A percentile compares a stretch with the other conserved stretches of the same genome.
phyloP scores from a whole-genome alignment of 2,113 vertebrate species.

The Phalacrocorax carbo region DNA sequence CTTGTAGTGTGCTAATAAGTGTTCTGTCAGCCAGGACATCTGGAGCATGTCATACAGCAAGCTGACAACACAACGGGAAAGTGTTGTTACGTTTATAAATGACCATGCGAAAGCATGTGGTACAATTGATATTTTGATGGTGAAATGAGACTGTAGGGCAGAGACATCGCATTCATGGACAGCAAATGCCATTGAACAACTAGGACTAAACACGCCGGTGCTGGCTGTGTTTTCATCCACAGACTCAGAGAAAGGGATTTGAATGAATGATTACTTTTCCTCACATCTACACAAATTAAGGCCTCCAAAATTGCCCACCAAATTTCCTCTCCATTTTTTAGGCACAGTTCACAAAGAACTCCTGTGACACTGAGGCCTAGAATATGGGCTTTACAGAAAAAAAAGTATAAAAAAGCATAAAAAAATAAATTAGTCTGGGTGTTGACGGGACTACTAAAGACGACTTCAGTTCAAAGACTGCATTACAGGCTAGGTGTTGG shows the following conservation, averaged over 20 bases:
- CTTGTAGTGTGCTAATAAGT: neutral
- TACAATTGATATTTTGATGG: neutral
- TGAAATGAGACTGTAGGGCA: neutral
- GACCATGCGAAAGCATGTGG: neutral
- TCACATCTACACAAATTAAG: neutral
- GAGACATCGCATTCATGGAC: neutral
- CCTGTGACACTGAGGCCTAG: neutral
- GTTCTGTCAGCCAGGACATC: neutral
- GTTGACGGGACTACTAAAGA: neutral
- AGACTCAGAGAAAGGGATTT: neutral
- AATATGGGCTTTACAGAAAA: neutral
- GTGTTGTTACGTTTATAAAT: neutral
- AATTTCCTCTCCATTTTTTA: neutral
- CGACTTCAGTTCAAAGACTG: neutral
- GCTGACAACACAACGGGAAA: neutral
- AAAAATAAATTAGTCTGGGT: neutral
- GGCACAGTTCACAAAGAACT: neutral
- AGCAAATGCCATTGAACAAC: neutral
- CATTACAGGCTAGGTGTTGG: neutral
- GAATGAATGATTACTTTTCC: neutral
- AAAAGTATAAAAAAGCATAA: neutral
- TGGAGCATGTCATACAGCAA: neutral
- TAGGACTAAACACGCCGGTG: neutral
- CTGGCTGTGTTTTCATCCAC: neutral
- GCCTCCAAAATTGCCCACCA: neutral